Percentiles rank a stretch among this genome's conserved stretches.
phyloP scores from a whole-genome alignment of 2,888 invertebrate species.

The Ischnura elegans region DNA sequence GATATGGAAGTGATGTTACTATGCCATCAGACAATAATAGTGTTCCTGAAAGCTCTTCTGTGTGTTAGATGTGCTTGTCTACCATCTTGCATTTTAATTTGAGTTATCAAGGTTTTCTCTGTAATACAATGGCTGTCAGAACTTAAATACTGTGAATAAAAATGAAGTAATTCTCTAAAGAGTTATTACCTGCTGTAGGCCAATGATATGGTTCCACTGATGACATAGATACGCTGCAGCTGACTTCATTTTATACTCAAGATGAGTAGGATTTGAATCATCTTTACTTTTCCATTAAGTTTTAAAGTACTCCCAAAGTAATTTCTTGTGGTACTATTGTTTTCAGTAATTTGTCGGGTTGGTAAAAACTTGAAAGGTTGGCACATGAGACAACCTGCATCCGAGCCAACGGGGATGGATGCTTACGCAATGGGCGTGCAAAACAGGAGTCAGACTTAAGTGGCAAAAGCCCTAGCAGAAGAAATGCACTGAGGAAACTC shows the following conservation, averaged over 20 bases:
- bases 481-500: no score
- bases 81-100: not conserved
- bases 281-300: not conserved
- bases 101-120: conserved; percentile 7
- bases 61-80: not conserved
- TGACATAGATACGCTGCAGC: not conserved
- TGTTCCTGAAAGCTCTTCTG: not conserved
- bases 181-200: not conserved
- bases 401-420: no score
- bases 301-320: not conserved
- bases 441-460: no score
- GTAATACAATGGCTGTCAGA: not conserved
- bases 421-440: no score
- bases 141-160: conserved; percentile 23
- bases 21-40: conserved; percentile 61
- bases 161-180: not conserved
- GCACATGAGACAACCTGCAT: no score
- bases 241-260: not conserved
- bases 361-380: no score
- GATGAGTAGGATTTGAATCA: not conserved
- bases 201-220: not conserved
- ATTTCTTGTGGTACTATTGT: no score
- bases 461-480: no score
- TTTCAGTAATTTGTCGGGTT: no score
- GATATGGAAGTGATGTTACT: conserved; percentile 8